A percentile compares a stretch with the other conserved stretches of the same genome.
Evolutionary conservation across 2,113 vertebrate species (phyloP).

Genomic region (Orthonyx spaldingii): DNA sequence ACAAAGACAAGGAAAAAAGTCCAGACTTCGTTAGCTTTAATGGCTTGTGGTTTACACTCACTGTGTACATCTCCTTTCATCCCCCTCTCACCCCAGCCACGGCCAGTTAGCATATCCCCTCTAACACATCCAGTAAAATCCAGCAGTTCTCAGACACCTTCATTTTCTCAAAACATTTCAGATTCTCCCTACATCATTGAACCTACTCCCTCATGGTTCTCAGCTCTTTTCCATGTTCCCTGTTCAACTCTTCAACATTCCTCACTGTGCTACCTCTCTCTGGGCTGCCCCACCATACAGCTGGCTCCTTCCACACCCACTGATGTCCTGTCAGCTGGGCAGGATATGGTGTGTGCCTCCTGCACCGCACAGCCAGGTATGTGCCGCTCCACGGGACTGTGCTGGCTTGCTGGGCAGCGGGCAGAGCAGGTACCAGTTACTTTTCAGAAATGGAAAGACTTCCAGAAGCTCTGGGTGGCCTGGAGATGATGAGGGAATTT

Average conservation of each 20-base stretch:
- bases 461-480: not conserved
- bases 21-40: not conserved
- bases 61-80: not conserved
- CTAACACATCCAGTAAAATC: not conserved
- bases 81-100: not conserved
- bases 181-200: not conserved
- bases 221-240: not conserved
- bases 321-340: not conserved
- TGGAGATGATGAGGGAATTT: not conserved
- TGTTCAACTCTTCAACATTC: not conserved
- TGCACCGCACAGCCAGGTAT: rapidly evolving
- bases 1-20: not conserved
- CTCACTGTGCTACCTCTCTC: not conserved
- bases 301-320: not conserved
- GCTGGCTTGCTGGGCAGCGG: rapidly evolving
- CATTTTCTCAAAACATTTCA: not conserved
- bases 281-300: not conserved
- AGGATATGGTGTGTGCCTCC: rapidly evolving
- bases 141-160: not conserved
- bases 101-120: not conserved
- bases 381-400: rapidly evolving
- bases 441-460: not conserved
- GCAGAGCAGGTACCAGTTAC: not conserved
- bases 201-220: not conserved
- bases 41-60: not conserved